Evolutionary conservation across 2,888 invertebrate genomes (phyloP), one percentile per base, ranked within the genome.

Genomic region (Mythimna pallens): DNA sequence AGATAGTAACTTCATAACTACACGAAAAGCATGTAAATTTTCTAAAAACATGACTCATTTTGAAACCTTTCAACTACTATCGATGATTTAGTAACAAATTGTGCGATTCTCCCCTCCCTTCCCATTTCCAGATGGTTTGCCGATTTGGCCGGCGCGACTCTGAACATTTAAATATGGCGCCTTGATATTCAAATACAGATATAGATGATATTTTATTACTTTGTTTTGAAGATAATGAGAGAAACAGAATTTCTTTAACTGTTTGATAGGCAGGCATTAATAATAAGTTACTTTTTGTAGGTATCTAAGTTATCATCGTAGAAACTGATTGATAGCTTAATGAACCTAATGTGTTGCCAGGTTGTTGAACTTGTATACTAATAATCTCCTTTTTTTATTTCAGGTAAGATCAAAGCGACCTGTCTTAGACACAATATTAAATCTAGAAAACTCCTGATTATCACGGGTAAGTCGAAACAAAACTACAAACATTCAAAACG

Each of bases 101-200:
- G 90, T 87, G 82, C 84, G 82, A 75, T 80, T 78, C 82, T 70
- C 80, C 88, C 87, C 85, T 84, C 85, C 88, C 90, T 88, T 86
- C 88, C 88, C 89, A 87, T 91, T 93, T 93, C 93, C 94, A 93
- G 93, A 92, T 92, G 94, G 94, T 92, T 93, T 89, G 89, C 88
- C 89, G 86, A 85, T 86, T 86, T 82, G 80, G 86, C 82, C 85
- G 78, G 76, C 76, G 76, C 83, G 70, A 83, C 86, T 88, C 86
- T 88, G 70, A 73, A 88, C 92, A 90, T 89, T 93, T 92, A 90
- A 92, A 92, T 92, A 91, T 93, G 92, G 90, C 89, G 77, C 82
- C 82, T 81, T 89, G 87, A 88, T 89, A 84, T 85, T 85, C 80
- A 65, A 66, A 77, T 70, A 78, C 76, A 86, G 87, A 82, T 63